These are phyloP conservation scores for Hofmannophila pseudospretella DNA, from an alignment of 2,888 invertebrate species.

Conservation along the genomic window DNA sequence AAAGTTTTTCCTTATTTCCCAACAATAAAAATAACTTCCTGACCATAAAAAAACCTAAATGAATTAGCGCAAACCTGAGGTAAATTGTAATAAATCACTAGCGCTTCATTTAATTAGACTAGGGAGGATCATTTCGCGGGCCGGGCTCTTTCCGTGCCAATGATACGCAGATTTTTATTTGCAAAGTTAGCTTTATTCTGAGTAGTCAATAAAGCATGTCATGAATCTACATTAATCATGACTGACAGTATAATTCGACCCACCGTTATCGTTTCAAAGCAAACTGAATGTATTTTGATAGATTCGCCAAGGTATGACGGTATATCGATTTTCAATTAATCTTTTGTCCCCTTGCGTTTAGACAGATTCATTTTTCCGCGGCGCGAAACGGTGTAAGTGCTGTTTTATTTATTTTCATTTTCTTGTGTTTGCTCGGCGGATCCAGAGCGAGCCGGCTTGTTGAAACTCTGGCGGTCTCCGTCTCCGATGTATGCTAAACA, in stretches of 20 bases:
- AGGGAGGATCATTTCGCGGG: conserved; percentile 14
- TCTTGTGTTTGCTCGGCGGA: conserved; percentile 40
- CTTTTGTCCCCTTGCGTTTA: conserved; percentile 62
- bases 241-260: conserved; percentile 60
- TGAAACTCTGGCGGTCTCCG: conserved; percentile 31
- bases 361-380: conserved; percentile 55
- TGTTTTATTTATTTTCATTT: conserved; percentile 44
- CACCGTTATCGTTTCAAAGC: conserved; percentile 60
- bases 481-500: conserved; percentile 51
- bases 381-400: conserved; percentile 39
- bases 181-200: conserved; percentile 37
- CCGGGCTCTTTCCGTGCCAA: conserved; percentile 26
- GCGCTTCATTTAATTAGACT: conserved; percentile 28
- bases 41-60: conserved; percentile 6
- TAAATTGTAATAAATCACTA: conserved; percentile 24
- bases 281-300: conserved; percentile 66
- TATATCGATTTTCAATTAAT: conserved; percentile 73
- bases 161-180: conserved; percentile 40
- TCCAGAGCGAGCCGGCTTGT: conserved; percentile 20
- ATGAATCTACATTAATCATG: conserved; percentile 66
- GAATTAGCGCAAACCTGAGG: conserved; percentile 10
- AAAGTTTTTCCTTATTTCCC: no score
- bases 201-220: conserved; percentile 56
- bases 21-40: no score
- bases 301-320: conserved; percentile 61